Base-by-base conservation (phyloP, 2,797 vertebrate genomes). In the Gephyroberyx darwinii region DNA sequence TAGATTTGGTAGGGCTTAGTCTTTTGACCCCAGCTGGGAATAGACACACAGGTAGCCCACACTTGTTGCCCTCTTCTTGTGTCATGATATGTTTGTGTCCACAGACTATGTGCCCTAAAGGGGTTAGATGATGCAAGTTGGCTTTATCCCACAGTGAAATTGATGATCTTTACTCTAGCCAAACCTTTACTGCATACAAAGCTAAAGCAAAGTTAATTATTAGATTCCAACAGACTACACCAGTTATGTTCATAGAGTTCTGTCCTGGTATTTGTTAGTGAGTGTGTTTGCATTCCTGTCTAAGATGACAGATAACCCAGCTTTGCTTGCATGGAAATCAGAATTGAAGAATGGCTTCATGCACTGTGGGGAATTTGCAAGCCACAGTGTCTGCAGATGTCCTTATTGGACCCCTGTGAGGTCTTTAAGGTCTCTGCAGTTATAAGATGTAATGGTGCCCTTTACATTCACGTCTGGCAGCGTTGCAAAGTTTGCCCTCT, bases 241-340 rank as follows among this genome's bases (percentile, higher is more conserved):
- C 58, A 73, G 70, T 54, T 58, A 74, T 60, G 61, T 73, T 60
- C 60, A 64, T 47, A 45, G 52, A 7, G 53, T 75, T 67, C 69
- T 76, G 60, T 78, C 50, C 80, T 90, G 88, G 82, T 88, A 83
- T 89, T 90, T 90, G 85, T 90, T 87, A 84, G 76, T 58, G 65
- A 73, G 77, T 72, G 74, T 91, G 87, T 91, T 91, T 92, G 83
- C 85, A 92, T 92, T 90, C 83, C 87, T 89, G 79, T 85, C 73
- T 72, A 60, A 72, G 84, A 84, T 88, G 87, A 90, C 86, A 83
- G 85, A 92, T 88, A 75, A 85, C 82, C 78, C 65, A 67, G 78
- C 78, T 76, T 86, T 80, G 72, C 82, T 85, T 77, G 82, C 77
- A 70, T 87, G 84, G 76, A 90, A 89, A 86, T 80, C 52, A 74